phyloP scores from a whole-genome alignment of 2,113 vertebrate genomes.

The Rhynchomys soricoides region DNA sequence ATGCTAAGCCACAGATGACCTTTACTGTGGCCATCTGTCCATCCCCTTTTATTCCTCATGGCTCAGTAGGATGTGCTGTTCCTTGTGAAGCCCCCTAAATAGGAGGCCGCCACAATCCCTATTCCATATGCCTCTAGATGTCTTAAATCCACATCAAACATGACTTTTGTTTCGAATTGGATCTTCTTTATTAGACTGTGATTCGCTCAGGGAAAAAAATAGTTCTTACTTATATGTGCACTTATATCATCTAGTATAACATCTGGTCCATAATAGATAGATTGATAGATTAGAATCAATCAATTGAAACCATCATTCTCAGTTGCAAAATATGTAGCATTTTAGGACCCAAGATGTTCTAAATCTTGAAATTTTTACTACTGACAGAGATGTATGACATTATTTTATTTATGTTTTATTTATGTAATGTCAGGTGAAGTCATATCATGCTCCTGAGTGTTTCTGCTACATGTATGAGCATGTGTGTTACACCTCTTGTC shows the following conservation, averaged over 20 bases:
- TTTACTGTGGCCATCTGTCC: constrained; percentile 4
- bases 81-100: neutral
- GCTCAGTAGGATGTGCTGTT: constrained; percentile 49
- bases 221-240: neutral
- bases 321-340: too few species aligned
- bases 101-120: neutral
- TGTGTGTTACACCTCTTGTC: neutral
- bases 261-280: neutral
- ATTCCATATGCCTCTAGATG: neutral
- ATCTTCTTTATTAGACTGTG: neutral
- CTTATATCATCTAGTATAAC: neutral
- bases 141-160: neutral
- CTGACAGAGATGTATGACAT: neutral
- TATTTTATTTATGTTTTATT: neutral
- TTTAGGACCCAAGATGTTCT: neutral
- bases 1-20: constrained; percentile 31
- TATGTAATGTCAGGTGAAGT: neutral
- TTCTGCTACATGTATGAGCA: neutral
- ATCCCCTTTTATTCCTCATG: neutral
- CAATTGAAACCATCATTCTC: too few species aligned
- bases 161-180: neutral
- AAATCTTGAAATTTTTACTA: neutral
- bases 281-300: too few species aligned
- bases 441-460: neutral
- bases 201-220: neutral